phyloP scores from a whole-genome alignment of 2,797 vertebrate species.

The Aplochiton taeniatus region DNA sequence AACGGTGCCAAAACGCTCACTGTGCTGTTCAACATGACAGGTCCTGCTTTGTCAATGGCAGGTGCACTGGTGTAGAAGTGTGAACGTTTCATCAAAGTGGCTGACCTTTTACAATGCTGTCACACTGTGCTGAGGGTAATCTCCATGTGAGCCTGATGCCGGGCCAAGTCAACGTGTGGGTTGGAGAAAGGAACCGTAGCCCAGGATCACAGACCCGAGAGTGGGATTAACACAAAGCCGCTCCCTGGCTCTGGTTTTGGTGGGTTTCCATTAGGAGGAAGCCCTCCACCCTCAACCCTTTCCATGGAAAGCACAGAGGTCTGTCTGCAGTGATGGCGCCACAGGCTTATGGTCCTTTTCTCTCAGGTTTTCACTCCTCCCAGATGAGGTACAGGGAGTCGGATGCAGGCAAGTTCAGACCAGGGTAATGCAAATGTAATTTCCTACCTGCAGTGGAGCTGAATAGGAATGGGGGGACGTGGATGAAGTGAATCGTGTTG shows the following conservation, averaged over 20 bases:
- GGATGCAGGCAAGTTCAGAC: not conserved
- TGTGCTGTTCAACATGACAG: slow-evolving; percentile 12
- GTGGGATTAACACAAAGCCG: not conserved
- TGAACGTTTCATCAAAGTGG: slow-evolving; percentile 60
- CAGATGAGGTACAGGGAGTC: not conserved
- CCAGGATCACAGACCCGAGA: not conserved
- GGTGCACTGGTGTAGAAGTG: slow-evolving; percentile 53
- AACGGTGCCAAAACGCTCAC: slow-evolving; percentile 13
- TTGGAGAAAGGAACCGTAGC: slow-evolving; percentile 19
- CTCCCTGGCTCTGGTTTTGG: not conserved
- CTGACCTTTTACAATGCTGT: slow-evolving; percentile 60
- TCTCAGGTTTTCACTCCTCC: not conserved
- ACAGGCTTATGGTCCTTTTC: not conserved
- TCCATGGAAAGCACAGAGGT: no score
- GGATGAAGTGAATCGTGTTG: slow-evolving; percentile 4
- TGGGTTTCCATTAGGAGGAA: not conserved
- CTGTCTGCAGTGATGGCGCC: no score
- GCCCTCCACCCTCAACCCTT: slow-evolving; percentile 2
- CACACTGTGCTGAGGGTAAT: slow-evolving; percentile 54
- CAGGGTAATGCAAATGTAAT: slow-evolving; percentile 5
- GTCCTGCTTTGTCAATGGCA: slow-evolving; percentile 41
- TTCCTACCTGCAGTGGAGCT: slow-evolving; percentile 1
- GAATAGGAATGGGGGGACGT: not conserved
- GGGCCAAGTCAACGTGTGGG: slow-evolving; percentile 29
- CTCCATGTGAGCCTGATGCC: slow-evolving; percentile 32